A percentile compares a stretch with the other conserved stretches of the same genome.
phyloP scores from a whole-genome alignment of 2,888 invertebrate genomes.

The Ischnura elegans region DNA sequence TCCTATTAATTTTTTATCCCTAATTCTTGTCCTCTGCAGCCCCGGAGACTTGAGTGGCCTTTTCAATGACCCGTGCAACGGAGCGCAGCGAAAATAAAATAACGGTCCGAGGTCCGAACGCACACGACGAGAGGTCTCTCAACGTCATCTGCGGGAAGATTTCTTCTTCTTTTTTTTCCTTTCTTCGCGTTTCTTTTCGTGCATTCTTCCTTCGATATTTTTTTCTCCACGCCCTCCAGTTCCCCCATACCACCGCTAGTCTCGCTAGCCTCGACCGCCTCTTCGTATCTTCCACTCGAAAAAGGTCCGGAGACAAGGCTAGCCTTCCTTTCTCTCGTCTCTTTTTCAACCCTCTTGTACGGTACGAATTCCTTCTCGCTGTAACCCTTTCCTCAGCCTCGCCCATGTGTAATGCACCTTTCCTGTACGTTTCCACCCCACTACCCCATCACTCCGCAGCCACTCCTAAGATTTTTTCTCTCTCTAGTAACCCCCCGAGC shows the following conservation, averaged over 20 bases:
- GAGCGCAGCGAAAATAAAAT: neutral
- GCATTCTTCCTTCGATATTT: neutral
- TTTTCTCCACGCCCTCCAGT: neutral
- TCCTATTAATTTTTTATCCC: constrained; percentile 29
- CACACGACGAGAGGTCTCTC: neutral
- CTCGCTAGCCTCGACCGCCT: neutral
- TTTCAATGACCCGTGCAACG: constrained; percentile 45
- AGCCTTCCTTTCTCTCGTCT: neutral
- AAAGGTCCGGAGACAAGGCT: neutral
- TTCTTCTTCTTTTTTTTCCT: neutral
- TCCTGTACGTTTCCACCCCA: neutral
- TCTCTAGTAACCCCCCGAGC: neutral
- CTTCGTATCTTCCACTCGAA: neutral
- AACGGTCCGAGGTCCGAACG: neutral
- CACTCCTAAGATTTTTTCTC: neutral
- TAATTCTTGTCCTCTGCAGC: constrained; percentile 26
- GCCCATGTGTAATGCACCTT: neutral
- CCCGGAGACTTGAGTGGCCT: constrained; percentile 37
- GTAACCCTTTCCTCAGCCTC: too few relatives aligned
- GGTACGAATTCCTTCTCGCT: neutral
- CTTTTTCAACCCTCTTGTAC: neutral
- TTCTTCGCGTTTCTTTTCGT: neutral
- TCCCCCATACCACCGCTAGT: neutral
- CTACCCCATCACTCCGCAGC: neutral
- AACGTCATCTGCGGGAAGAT: neutral